A percentile compares a stretch with the other conserved stretches of the same genome.
These are phyloP conservation scores for Hermaeophaga mercurialis DNA, from an alignment of 2,888 invertebrate genomes.

Conservation along the genomic window DNA sequence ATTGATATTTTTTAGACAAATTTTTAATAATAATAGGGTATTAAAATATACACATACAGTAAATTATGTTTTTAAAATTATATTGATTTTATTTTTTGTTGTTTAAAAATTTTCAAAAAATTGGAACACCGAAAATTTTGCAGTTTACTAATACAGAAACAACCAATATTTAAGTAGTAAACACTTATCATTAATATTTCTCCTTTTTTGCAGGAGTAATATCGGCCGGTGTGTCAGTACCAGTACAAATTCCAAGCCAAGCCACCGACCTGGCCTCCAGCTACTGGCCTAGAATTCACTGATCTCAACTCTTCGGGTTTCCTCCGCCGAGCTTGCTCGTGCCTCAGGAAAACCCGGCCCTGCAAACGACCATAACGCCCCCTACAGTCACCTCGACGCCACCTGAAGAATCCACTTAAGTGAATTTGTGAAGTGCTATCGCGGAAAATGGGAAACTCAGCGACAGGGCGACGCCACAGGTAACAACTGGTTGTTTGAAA, in stretches of 20 bases:
- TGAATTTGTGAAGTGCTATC: constrained; percentile 7
- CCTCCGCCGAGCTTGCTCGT: constrained; percentile 75
- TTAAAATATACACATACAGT: too few species aligned
- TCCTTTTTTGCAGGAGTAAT: constrained; percentile 75
- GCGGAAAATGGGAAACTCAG: background rate
- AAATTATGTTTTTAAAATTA: too few species aligned
- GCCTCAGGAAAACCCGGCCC: constrained; percentile 67
- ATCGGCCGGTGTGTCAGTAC: constrained; percentile 90
- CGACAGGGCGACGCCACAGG: constrained; percentile 15
- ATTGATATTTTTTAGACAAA: too few species aligned
- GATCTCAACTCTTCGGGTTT: constrained; percentile 91
- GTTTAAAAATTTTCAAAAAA: too few species aligned
- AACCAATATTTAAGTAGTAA: too few species aligned
- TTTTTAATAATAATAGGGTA: too few species aligned
- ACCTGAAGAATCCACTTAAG: constrained; percentile 47
- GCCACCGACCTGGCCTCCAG: constrained; percentile 71
- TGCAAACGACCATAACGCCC: constrained; percentile 63
- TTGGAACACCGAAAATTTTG: too few species aligned
- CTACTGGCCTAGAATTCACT: constrained; percentile 92
- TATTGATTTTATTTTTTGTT: too few species aligned
- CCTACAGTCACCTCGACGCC: constrained; percentile 51
- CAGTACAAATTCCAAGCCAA: constrained; percentile 89
- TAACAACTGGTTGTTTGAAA: constrained; percentile 14
- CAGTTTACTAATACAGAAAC: too few species aligned
- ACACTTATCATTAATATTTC: too few species aligned